Conservation (phyloP, 2,113 vertebrate species). For the Ailurus styani region DNA sequence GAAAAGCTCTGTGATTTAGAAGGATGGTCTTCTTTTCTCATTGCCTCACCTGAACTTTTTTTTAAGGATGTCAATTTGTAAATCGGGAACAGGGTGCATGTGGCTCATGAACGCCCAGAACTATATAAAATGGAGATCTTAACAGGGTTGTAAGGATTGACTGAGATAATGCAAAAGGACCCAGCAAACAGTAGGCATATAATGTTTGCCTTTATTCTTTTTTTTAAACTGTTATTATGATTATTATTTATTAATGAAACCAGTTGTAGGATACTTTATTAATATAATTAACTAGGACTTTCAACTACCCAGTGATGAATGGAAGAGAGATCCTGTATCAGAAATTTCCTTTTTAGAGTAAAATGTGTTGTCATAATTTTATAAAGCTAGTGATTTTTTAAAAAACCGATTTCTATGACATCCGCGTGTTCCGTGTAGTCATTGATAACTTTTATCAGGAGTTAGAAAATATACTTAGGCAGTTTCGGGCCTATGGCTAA, state of each 20-base stretch:
- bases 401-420: not conserved
- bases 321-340: not conserved
- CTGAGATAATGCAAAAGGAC: not conserved
- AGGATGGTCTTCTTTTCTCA: constrained; percentile 7
- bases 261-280: not conserved
- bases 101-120: not conserved
- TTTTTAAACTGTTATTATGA: not conserved
- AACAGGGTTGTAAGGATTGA: not conserved
- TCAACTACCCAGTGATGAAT: constrained; percentile 4
- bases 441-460: constrained; percentile 21
- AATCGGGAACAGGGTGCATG: not conserved
- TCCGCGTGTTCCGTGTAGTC: not conserved
- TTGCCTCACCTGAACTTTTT: not conserved
- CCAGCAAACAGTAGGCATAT: not conserved
- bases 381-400: constrained; percentile 10
- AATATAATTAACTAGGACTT: constrained; percentile 28
- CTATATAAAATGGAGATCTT: not conserved
- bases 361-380: constrained; percentile 1
- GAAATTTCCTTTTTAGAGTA: constrained; percentile 39
- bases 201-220: not conserved
- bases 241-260: constrained; percentile 31
- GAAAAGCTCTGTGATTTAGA: not conserved
- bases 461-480: not conserved
- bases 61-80: not conserved
- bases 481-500: not conserved